Conservation (phyloP, 1,140 invertebrate species). For the Drosophila chauvacae region DNA sequence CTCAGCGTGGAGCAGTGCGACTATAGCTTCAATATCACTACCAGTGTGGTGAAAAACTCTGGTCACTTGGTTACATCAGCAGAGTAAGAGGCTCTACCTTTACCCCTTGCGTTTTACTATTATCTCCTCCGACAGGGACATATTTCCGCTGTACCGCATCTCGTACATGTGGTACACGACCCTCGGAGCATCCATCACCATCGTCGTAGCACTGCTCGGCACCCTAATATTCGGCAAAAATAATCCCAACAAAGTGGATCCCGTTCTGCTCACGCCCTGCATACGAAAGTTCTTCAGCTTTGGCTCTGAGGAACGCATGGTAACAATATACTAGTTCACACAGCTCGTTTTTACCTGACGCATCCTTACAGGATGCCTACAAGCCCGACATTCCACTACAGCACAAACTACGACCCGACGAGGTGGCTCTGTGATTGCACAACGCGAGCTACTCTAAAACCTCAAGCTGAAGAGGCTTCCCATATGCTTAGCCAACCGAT, state of each 20-base stretch:
- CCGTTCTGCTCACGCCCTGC: slow-evolving; percentile 69
- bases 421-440: slow-evolving; percentile 65
- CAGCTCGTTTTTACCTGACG: background rate
- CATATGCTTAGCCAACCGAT: background rate
- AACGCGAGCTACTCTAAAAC: background rate
- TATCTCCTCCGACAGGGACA: slow-evolving; percentile 79
- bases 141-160: slow-evolving; percentile 87
- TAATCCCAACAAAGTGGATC: slow-evolving; percentile 68
- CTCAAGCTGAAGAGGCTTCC: slow-evolving; percentile 3
- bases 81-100: slow-evolving; percentile 34
- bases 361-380: slow-evolving; percentile 42
- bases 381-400: slow-evolving; percentile 60
- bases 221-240: slow-evolving; percentile 84
- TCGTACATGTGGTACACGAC: slow-evolving; percentile 90
- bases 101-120: background rate
- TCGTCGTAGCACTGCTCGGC: slow-evolving; percentile 85
- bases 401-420: slow-evolving; percentile 58
- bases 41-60: slow-evolving; percentile 32
- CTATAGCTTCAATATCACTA: slow-evolving; percentile 85
- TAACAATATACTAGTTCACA: background rate
- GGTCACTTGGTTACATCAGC: slow-evolving; percentile 33
- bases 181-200: slow-evolving; percentile 86
- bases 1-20: slow-evolving; percentile 89
- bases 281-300: slow-evolving; percentile 72
- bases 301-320: slow-evolving; percentile 32